Base-by-base conservation (phyloP, 2,888 invertebrate genomes). In the Oxycera nigricornis region DNA sequence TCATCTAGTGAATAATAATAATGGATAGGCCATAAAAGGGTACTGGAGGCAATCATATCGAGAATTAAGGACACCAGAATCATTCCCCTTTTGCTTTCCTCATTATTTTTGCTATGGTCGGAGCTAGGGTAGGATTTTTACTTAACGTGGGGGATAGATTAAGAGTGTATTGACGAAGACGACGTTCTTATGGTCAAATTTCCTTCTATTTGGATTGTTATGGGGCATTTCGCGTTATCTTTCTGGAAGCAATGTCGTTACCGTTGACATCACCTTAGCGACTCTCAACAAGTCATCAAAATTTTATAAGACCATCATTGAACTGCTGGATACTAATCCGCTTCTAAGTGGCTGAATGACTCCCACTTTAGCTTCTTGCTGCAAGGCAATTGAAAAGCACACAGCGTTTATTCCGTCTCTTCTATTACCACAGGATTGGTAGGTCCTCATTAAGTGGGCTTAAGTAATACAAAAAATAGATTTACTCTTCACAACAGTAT, bases 381-480 rank as follows among this genome's bases (percentile, higher is more conserved):
- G 14, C 11, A 4, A 2, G 62, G 41, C n/a, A 67, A 41, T 46
- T 67, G 24, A 26, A 41, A 41, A 46, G n/a, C 9, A 22, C 39
- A 62, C n/a, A n/a, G n/a, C n/a, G n/a, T n/a, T n/a, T n/a, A n/a
- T 22, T 24, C 41, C 22, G 20, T 4, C 24, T 55, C 1, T 39
- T 39, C 9, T 39, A 14, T 39, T 39, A 14, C 14, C 39, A 39
- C n/a, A 46, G 28, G 31, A 55, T 30, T 55, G 70, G 20, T 24
- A 26, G 30, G 70, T 52, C 70, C 70, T 70, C 52, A 70, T 70
- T 70, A 70, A 70, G 52, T 70, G 52, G 52, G 70, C 70, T 70
- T 70, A 68, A 31, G 35, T 30, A 52, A 20, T 31, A 30, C 26
- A 68, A 55, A 55, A 70, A 70, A 28, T 70, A 30, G 52, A 52